phyloP scores from a whole-genome alignment of 1,140 invertebrate species.

The Dolichoris vasculosae region DNA sequence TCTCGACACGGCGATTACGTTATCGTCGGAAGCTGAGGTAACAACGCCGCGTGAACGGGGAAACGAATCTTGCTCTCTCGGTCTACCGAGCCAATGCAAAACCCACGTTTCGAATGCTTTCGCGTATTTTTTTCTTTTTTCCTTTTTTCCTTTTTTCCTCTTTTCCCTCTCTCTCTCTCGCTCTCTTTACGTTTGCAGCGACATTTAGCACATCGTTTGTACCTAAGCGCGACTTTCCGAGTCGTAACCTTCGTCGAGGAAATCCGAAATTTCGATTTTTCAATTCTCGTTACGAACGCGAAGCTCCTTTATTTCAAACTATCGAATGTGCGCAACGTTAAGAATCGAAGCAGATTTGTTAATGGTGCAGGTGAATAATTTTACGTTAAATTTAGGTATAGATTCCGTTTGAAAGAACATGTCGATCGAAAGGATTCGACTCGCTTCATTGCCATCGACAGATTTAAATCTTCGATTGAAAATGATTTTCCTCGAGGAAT shows the following conservation, averaged over 20 bases:
- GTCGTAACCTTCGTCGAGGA: background rate
- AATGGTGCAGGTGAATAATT: background rate
- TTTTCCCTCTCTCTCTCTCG: background rate
- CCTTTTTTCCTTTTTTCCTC: background rate
- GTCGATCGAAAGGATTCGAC: background rate
- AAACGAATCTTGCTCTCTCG: too few species aligned
- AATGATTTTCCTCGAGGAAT: constrained; percentile 28
- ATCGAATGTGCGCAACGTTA: background rate
- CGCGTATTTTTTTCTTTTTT: too few species aligned
- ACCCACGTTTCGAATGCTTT: too few species aligned
- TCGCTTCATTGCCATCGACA: background rate
- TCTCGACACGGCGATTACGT: too few species aligned
- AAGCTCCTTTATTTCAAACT: background rate
- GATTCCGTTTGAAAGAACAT: background rate
- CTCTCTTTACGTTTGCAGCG: background rate
- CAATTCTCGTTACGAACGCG: background rate
- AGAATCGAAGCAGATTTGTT: background rate
- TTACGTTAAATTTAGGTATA: background rate
- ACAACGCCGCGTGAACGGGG: too few species aligned
- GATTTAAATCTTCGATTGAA: constrained; percentile 17
- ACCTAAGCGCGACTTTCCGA: background rate
- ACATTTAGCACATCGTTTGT: background rate
- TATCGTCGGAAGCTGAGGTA: too few species aligned
- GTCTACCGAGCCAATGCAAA: too few species aligned
- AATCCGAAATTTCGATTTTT: background rate